Evolutionary conservation across 2,797 vertebrate species (phyloP).

Genomic region (Pterois miles): DNA sequence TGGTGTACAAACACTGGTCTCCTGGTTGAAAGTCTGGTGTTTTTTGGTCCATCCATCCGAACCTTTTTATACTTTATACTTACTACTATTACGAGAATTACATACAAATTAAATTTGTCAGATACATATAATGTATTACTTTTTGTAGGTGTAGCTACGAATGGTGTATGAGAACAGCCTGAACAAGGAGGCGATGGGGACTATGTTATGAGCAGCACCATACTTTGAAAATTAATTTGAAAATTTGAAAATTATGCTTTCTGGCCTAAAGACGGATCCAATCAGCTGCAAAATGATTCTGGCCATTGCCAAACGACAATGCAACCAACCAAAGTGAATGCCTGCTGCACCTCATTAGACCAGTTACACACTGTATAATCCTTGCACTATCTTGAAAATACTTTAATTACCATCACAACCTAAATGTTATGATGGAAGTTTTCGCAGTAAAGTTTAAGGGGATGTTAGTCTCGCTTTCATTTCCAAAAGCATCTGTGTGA

Average conservation of each 20-base stretch:
- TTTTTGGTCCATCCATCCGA: no score
- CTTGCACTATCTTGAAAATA: background rate
- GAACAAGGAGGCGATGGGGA: background rate
- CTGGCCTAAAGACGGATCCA: background rate
- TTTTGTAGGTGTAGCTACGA: no score
- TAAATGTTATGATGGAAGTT: background rate
- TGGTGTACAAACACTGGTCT: no score
- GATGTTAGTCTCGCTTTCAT: background rate
- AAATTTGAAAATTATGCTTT: background rate
- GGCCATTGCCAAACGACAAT: background rate
- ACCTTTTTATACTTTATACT: no score
- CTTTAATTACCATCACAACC: background rate
- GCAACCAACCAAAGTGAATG: background rate
- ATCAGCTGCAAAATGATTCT: background rate
- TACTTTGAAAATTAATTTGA: background rate
- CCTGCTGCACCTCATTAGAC: background rate
- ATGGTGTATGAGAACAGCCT: no score
- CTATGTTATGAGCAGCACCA: background rate
- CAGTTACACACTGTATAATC: background rate
- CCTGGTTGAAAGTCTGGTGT: no score
- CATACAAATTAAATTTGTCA: no score
- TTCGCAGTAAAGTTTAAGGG: background rate
- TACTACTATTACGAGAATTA: no score
- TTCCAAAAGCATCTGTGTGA: constrained; percentile 5
- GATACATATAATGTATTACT: no score